phyloP scores from a whole-genome alignment of 2,888 invertebrate genomes.

The Polydrusus cervinus region DNA sequence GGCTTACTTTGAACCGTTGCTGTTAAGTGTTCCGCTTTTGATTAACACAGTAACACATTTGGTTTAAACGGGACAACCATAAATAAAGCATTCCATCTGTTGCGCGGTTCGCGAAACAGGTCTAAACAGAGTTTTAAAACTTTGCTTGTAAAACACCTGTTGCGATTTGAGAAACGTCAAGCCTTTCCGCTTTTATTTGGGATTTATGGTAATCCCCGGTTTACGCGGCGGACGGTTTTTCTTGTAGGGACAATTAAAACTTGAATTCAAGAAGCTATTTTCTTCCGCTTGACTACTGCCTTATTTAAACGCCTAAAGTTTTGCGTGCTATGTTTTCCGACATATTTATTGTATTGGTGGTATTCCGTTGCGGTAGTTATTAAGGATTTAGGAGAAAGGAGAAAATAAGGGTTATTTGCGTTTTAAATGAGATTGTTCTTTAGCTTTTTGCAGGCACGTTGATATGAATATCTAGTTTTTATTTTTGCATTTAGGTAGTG shows the following conservation, averaged over 20 bases:
- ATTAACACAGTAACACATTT: constrained; percentile 33
- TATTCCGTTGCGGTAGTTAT: neutral
- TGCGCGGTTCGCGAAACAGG: constrained; percentile 47
- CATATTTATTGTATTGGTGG: constrained; percentile 17
- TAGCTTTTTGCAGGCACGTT: too few species aligned
- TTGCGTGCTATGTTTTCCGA: neutral
- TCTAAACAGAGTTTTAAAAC: constrained; percentile 50
- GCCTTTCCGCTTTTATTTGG: constrained; percentile 49
- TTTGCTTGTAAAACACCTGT: constrained; percentile 54
- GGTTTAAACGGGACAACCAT: constrained; percentile 37
- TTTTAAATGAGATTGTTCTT: too few species aligned
- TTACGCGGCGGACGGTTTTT: constrained; percentile 40
- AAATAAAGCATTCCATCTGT: constrained; percentile 53
- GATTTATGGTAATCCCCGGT: constrained; percentile 52
- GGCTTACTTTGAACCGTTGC: too few species aligned
- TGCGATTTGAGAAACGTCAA: constrained; percentile 53
- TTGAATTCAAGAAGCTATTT: constrained; percentile 37
- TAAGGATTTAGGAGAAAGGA: neutral
- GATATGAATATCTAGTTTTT: too few species aligned
- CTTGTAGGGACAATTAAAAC: constrained; percentile 52
- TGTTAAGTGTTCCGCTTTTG: neutral
- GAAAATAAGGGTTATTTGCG: neutral
- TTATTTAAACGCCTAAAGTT: constrained; percentile 10
- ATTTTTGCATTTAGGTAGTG: too few species aligned
- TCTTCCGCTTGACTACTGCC: constrained; percentile 17